Conservation (phyloP, 2,888 invertebrate species). For the Leptinotarsa rubiginosa region DNA sequence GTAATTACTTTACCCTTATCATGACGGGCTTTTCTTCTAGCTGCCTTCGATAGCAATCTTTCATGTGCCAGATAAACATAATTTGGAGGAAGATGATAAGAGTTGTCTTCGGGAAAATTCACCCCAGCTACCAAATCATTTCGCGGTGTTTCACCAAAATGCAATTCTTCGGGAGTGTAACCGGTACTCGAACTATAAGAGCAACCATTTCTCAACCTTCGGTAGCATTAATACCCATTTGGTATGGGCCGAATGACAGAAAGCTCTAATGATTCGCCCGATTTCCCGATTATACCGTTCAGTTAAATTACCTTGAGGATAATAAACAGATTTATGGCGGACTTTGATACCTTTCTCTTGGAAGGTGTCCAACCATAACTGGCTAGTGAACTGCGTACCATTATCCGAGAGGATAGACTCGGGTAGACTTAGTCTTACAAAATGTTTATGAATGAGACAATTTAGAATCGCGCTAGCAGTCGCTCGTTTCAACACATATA, state of each 20-base stretch:
- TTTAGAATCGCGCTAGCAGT: constrained; percentile 22
- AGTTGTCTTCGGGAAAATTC: not conserved
- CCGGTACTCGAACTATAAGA: not conserved
- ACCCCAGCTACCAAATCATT: constrained; percentile 19
- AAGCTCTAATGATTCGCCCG: constrained; percentile 12
- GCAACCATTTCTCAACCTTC: constrained; percentile 8
- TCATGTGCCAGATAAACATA: constrained; percentile 10
- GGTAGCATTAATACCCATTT: constrained; percentile 16
- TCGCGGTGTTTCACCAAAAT: constrained; percentile 15
- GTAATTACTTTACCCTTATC: not conserved
- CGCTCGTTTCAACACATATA: constrained; percentile 22
- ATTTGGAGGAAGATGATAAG: not conserved
- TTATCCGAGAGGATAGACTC: constrained; percentile 18
- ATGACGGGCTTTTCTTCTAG: constrained; percentile 21
- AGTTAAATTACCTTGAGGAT: constrained; percentile 32
- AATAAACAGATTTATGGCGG: constrained; percentile 30
- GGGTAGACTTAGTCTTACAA: not conserved
- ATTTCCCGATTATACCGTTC: constrained; percentile 29
- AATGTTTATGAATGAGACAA: constrained; percentile 25
- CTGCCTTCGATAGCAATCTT: constrained; percentile 18
- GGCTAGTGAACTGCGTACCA: constrained; percentile 19
- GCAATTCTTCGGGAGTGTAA: constrained; percentile 18
- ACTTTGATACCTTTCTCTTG: not conserved
- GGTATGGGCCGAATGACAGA: constrained; percentile 26
- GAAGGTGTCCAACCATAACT: not conserved